phyloP scores from a whole-genome alignment of 2,797 vertebrate genomes.

The Hoplostethus atlanticus region DNA sequence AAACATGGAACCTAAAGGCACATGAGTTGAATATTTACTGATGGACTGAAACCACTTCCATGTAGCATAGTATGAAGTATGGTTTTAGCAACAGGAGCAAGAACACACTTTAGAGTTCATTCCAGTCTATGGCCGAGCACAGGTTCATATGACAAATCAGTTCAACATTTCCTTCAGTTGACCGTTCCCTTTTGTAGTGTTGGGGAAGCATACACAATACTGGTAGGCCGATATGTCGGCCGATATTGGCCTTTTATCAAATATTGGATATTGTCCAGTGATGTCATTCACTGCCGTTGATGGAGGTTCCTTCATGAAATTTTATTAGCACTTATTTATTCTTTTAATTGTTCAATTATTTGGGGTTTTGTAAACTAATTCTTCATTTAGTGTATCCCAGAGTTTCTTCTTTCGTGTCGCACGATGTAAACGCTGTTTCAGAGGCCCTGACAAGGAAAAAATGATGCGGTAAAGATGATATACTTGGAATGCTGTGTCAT shows the following conservation, averaged over 20 bases:
- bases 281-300: no score
- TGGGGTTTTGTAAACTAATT: no score
- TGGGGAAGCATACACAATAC: not conserved
- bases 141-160: constrained; percentile 8
- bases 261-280: no score
- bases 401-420: not conserved
- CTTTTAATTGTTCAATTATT: no score
- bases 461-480: no score
- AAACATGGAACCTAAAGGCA: constrained; percentile 45
- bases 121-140: not conserved
- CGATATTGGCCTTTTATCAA: no score
- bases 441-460: no score
- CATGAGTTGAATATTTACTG: constrained; percentile 7
- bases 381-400: no score
- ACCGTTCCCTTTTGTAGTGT: constrained; percentile 4
- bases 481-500: no score
- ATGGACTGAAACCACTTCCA: not conserved
- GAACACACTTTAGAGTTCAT: constrained; percentile 3
- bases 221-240: not conserved
- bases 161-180: constrained; percentile 43
- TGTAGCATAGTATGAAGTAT: constrained; percentile 14
- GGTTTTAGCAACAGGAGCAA: constrained; percentile 1
- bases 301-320: no score
- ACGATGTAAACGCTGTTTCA: no score
- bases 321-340: no score